These are phyloP conservation scores for Agriopis marginaria DNA, from an alignment of 2,888 invertebrate species.

Conservation along the genomic window DNA sequence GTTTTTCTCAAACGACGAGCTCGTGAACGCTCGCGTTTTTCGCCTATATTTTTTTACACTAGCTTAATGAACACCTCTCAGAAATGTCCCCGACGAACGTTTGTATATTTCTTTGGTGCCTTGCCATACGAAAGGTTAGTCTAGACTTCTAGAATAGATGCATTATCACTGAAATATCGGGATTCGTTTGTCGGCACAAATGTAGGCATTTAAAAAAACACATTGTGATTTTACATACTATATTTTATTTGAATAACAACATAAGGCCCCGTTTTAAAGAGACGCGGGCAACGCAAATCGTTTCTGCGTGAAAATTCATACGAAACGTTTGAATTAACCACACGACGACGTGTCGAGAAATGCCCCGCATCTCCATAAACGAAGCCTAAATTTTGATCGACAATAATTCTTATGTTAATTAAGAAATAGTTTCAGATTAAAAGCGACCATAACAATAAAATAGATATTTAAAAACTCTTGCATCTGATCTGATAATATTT, in stretches of 20 bases:
- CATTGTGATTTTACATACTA: slow-evolving; percentile 23
- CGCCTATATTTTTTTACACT: slow-evolving; percentile 35
- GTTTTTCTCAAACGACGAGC: slow-evolving; percentile 36
- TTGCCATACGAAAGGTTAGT: slow-evolving; percentile 40
- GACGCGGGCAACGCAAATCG: too few relatives aligned
- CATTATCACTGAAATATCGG: slow-evolving; percentile 12
- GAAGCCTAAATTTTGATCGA: slow-evolving; percentile 26
- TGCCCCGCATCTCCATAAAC: too few relatives aligned
- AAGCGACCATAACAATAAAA: slow-evolving; percentile 5
- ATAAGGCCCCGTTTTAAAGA: background rate
- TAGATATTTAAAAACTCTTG: slow-evolving; percentile 5
- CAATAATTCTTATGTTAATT: slow-evolving; percentile 25
- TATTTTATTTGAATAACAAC: slow-evolving; percentile 42
- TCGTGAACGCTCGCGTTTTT: slow-evolving; percentile 37
- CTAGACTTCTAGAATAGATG: slow-evolving; percentile 15
- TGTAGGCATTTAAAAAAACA: slow-evolving; percentile 23
- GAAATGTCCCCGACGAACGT: slow-evolving; percentile 10
- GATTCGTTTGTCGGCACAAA: slow-evolving; percentile 13
- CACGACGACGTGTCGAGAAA: too few relatives aligned
- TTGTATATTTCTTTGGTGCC: slow-evolving; percentile 40
- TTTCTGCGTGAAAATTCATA: too few relatives aligned
- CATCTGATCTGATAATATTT: slow-evolving; percentile 24
- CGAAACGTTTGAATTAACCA: too few relatives aligned
- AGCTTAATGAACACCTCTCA: slow-evolving; percentile 27
- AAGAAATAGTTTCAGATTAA: slow-evolving; percentile 9